phyloP scores from a whole-genome alignment of 37 sponge, comb jelly and placozoan species.

The Bolinopsis microptera region DNA sequence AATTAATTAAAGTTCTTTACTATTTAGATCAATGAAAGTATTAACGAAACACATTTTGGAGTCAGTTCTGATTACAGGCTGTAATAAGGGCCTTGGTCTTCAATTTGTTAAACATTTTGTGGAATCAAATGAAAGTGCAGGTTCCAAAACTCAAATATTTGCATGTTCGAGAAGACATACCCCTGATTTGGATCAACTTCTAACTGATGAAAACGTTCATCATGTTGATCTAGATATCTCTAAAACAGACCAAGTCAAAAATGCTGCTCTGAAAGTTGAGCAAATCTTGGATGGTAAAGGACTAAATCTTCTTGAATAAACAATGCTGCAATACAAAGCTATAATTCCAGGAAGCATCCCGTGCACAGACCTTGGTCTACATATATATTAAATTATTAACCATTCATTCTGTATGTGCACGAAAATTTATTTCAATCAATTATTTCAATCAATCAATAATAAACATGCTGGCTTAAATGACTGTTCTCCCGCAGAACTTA shows the following conservation, averaged over 20 bases:
- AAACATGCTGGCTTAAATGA: background rate
- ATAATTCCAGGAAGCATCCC: no score
- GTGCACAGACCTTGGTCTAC: no score
- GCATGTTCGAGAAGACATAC: background rate
- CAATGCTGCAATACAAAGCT: conserved; percentile 26
- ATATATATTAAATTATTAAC: no score
- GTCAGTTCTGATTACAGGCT: conserved; percentile 19
- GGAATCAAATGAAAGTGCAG: background rate
- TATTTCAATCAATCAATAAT: no score
- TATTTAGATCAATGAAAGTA: background rate
- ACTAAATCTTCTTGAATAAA: conserved; percentile 24
- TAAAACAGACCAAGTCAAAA: background rate
- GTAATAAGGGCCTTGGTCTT: background rate
- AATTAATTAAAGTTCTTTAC: no score
- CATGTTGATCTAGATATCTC: conserved; percentile 14
- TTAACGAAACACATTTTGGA: background rate
- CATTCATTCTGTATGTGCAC: no score
- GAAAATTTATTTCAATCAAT: no score
- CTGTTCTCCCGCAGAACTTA: conserved; percentile 15
- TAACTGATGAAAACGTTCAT: background rate
- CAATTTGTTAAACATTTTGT: background rate
- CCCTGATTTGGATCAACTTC: background rate
- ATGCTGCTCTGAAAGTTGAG: background rate
- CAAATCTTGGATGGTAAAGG: conserved; percentile 5
- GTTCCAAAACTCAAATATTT: background rate